A percentile compares a stretch with the other conserved stretches of the same genome.
Conservation (phyloP, 2,888 invertebrate species). For the Calliscelio sp. region DNA sequence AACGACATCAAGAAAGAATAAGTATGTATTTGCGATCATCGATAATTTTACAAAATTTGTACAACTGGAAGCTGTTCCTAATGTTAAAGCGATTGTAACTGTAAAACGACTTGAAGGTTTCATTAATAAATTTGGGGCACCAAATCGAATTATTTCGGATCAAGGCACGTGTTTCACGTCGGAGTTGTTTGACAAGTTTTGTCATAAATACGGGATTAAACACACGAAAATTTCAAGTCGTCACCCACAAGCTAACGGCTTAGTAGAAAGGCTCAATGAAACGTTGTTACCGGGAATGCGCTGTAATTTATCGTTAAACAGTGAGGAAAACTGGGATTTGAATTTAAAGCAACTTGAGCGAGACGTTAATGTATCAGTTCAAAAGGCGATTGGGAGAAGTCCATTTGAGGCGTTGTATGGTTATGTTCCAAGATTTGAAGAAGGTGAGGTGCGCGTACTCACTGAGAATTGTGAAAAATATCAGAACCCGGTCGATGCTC, state of each 20-base stretch:
- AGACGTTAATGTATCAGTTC: constrained; percentile 37
- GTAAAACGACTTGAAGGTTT: constrained; percentile 54
- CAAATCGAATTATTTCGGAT: constrained; percentile 1
- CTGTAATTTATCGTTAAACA: background rate
- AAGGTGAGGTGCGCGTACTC: constrained; percentile 5
- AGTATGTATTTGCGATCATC: constrained; percentile 66
- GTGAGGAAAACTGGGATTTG: constrained; percentile 30
- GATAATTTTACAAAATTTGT: constrained; percentile 72
- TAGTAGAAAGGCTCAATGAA: constrained; percentile 52
- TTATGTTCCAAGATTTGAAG: constrained; percentile 38
- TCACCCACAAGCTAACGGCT: constrained; percentile 66
- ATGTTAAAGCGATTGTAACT: constrained; percentile 27
- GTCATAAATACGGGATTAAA: constrained; percentile 51
- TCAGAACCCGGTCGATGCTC: background rate
- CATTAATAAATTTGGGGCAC: constrained; percentile 60
- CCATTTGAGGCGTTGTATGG: constrained; percentile 50
- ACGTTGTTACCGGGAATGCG: constrained; percentile 49
- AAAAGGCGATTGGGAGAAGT: constrained; percentile 32
- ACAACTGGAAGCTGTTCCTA: constrained; percentile 57
- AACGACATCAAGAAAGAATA: constrained; percentile 48
- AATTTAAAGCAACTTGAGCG: constrained; percentile 23
- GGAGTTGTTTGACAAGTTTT: constrained; percentile 46
- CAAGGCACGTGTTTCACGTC: background rate
- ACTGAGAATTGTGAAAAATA: constrained; percentile 39
- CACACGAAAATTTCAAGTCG: constrained; percentile 64